Percentiles rank a stretch among this genome's conserved stretches.
Conservation (phyloP, 1,140 invertebrate genomes). For the Sweltsa coloradensis region DNA sequence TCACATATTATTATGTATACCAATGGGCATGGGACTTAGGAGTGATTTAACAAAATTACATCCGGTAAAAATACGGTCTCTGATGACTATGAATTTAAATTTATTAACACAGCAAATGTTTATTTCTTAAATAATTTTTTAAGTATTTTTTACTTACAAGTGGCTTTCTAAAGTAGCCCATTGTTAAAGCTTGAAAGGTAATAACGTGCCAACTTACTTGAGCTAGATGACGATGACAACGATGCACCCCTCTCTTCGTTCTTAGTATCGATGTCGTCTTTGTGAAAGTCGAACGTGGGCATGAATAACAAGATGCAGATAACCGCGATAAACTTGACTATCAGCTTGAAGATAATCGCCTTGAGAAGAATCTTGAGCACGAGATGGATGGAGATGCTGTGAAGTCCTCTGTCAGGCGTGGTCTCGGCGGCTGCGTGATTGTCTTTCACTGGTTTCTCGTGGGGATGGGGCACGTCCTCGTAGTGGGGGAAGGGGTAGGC, state of each 20-base stretch:
- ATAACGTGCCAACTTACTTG: too few species aligned
- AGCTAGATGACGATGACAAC: too few species aligned
- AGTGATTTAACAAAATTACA: too few species aligned
- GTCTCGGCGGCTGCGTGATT: constrained; percentile 37
- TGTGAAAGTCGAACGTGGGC: constrained; percentile 40
- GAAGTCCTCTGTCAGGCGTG: constrained; percentile 54
- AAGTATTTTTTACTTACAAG: too few species aligned
- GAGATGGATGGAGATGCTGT: constrained; percentile 25
- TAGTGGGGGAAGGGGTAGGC: constrained; percentile 40
- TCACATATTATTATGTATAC: too few species aligned
- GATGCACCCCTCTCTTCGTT: too few species aligned
- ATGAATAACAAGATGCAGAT: constrained; percentile 60
- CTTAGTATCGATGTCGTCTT: too few species aligned
- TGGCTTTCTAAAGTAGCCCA: too few species aligned
- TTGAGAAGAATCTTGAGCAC: constrained; percentile 59
- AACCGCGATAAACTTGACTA: constrained; percentile 60
- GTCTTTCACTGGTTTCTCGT: constrained; percentile 27
- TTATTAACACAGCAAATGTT: background rate
- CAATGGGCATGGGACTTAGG: too few species aligned
- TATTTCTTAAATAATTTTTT: background rate
- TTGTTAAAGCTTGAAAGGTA: too few species aligned
- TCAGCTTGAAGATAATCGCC: constrained; percentile 60
- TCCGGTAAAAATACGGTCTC: too few species aligned
- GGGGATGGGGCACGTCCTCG: constrained; percentile 41
- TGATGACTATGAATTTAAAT: too few species aligned